phyloP scores from a whole-genome alignment of 2,888 invertebrate genomes.

The Ypsolopha scabrella region DNA sequence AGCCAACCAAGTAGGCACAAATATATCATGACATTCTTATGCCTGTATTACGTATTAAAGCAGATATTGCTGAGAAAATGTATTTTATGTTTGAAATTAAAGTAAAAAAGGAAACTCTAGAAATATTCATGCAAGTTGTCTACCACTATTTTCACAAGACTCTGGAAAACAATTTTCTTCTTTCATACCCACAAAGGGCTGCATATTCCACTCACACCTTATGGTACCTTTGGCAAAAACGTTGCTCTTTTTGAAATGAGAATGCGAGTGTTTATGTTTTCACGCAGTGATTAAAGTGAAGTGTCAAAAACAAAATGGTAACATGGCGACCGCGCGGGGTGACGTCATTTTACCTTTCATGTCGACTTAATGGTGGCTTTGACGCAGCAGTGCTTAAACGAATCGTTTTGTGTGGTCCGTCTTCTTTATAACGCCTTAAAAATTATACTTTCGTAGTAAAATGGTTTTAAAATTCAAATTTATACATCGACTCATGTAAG shows the following conservation, averaged over 20 bases:
- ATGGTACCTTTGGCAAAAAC: constrained; percentile 23
- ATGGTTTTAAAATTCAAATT: neutral
- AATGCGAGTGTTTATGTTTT: constrained; percentile 56
- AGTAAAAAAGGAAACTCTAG: too few species aligned
- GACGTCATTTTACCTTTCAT: constrained; percentile 27
- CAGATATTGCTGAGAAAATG: too few species aligned
- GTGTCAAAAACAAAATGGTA: constrained; percentile 65
- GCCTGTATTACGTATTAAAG: too few species aligned
- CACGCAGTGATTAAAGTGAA: constrained; percentile 67
- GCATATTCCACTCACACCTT: constrained; percentile 31
- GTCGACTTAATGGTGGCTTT: constrained; percentile 33
- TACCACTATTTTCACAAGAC: neutral
- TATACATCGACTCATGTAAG: neutral
- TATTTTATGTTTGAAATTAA: too few species aligned
- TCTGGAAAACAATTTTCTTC: constrained; percentile 15
- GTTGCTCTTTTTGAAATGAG: constrained; percentile 61
- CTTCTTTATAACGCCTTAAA: neutral
- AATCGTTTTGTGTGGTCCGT: neutral
- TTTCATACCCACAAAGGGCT: constrained; percentile 20
- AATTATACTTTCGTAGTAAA: neutral
- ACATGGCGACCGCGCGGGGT: constrained; percentile 26
- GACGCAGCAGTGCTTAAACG: constrained; percentile 14
- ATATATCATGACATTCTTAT: too few species aligned
- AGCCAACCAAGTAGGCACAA: too few species aligned
- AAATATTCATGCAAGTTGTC: neutral